Conservation (phyloP, 2,797 vertebrate genomes). For the Parauchenoglanis punctatus region DNA sequence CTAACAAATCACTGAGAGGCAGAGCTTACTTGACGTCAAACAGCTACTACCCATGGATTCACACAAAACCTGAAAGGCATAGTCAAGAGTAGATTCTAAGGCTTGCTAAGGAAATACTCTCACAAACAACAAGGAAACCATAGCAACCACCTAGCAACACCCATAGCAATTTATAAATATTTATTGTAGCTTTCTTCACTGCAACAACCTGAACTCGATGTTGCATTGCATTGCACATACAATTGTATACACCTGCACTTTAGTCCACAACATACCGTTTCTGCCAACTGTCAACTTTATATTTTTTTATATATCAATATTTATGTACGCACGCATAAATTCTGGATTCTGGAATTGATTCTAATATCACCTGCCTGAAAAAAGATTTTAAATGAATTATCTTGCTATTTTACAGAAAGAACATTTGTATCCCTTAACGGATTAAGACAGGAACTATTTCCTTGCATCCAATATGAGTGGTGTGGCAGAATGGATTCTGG, state of each 20-base stretch:
- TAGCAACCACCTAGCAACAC: background rate
- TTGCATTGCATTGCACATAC: background rate
- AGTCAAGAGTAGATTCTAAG: background rate
- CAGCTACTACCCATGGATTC: background rate
- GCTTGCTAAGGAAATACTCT: background rate
- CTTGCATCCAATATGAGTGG: slow-evolving; percentile 67
- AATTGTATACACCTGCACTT: background rate
- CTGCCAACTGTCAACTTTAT: too few species aligned
- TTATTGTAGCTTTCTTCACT: background rate
- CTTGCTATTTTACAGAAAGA: slow-evolving; percentile 70
- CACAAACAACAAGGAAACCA: background rate
- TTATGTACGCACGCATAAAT: too few species aligned
- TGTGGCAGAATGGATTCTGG: slow-evolving; percentile 76
- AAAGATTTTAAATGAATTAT: slow-evolving; percentile 63
- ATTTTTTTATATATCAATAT: too few species aligned
- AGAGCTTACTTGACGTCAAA: background rate
- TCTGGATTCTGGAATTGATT: too few species aligned
- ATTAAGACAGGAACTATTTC: slow-evolving; percentile 49
- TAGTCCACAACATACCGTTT: background rate
- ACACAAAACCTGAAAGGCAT: background rate
- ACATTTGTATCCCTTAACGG: slow-evolving; percentile 57
- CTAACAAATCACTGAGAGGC: background rate
- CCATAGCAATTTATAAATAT: background rate
- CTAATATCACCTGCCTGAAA: slow-evolving; percentile 53
- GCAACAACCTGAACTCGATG: background rate